Percentiles rank a stretch among this genome's conserved stretches.
Conservation (phyloP, 1,140 invertebrate species). For the Dendrolimus punctatus region DNA sequence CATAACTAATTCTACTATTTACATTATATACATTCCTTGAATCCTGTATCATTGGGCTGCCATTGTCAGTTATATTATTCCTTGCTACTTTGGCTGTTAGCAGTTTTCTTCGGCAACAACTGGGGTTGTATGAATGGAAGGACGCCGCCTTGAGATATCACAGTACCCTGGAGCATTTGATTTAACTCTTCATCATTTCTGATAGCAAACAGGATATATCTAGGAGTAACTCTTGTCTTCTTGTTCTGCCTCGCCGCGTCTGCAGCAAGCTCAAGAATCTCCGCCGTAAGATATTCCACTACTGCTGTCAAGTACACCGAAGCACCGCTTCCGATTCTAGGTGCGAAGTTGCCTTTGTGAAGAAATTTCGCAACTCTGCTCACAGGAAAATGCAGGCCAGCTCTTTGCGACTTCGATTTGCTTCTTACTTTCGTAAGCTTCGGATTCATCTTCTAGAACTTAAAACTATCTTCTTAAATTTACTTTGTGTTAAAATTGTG, state of each 20-base stretch:
- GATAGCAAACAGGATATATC: constrained; percentile 88
- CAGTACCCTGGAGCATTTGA: constrained; percentile 84
- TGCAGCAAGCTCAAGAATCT: constrained; percentile 77
- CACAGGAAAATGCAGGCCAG: constrained; percentile 81
- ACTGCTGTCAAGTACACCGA: constrained; percentile 79
- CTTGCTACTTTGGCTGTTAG: neutral
- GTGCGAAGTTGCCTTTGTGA: constrained; percentile 78
- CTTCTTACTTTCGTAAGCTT: constrained; percentile 18
- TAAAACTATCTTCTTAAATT: too few species aligned
- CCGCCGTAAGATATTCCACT: constrained; percentile 76
- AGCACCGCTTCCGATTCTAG: constrained; percentile 77
- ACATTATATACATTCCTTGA: too few species aligned
- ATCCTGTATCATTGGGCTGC: too few species aligned
- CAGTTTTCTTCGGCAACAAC: constrained; percentile 72
- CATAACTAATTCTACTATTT: too few species aligned
- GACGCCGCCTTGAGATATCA: constrained; percentile 89
- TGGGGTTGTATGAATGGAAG: constrained; percentile 85
- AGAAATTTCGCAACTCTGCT: constrained; percentile 76
- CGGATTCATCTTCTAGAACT: constrained; percentile 14
- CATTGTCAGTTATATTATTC: too few species aligned
- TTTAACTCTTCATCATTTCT: constrained; percentile 91
- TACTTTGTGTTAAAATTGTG: too few species aligned
- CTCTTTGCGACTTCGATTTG: constrained; percentile 42
- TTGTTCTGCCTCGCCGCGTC: constrained; percentile 82
- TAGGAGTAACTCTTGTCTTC: constrained; percentile 80